phyloP scores from a whole-genome alignment of 92 coral and sea anemone genomes.

The Parazoanthus swiftii region DNA sequence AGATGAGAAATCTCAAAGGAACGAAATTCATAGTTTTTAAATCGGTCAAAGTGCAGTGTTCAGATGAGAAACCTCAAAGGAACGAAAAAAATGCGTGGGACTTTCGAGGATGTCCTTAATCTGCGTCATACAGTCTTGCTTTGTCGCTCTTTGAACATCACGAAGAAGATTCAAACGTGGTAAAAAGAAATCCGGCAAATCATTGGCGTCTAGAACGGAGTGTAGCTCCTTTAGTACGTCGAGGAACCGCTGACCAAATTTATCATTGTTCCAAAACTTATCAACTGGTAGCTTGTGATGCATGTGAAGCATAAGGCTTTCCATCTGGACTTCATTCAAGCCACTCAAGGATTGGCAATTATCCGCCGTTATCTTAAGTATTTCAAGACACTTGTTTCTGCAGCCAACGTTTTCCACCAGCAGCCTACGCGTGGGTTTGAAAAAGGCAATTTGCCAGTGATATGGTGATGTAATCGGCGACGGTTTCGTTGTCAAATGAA shows the following conservation, averaged over 20 bases:
- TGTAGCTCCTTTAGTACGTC: conserved; percentile 58
- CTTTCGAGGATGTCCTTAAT: conserved; percentile 46
- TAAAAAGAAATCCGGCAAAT: conserved; percentile 57
- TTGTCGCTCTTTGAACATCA: conserved; percentile 53
- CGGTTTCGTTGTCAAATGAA: conserved; percentile 61
- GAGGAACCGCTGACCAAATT: conserved; percentile 66
- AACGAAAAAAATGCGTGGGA: conserved; percentile 49
- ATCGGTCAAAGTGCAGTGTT: conserved; percentile 44
- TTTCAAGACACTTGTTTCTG: conserved; percentile 58
- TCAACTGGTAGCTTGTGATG: conserved; percentile 59
- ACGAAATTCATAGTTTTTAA: background rate
- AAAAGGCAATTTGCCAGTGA: conserved; percentile 74
- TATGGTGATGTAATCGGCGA: conserved; percentile 67
- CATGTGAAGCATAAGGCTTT: conserved; percentile 53
- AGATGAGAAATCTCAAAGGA: conserved; percentile 40
- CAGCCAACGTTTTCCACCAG: conserved; percentile 53
- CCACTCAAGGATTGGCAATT: conserved; percentile 45
- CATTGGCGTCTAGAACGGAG: conserved; percentile 27
- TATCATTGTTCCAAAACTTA: conserved; percentile 69
- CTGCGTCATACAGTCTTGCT: conserved; percentile 44
- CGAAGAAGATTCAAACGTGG: conserved; percentile 64
- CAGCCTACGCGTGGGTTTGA: conserved; percentile 55
- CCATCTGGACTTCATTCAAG: conserved; percentile 49
- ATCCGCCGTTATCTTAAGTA: conserved; percentile 54
- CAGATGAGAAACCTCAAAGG: conserved; percentile 38